Conservation (phyloP, 2,113 vertebrate species). For the Myotis lucifugus region DNA sequence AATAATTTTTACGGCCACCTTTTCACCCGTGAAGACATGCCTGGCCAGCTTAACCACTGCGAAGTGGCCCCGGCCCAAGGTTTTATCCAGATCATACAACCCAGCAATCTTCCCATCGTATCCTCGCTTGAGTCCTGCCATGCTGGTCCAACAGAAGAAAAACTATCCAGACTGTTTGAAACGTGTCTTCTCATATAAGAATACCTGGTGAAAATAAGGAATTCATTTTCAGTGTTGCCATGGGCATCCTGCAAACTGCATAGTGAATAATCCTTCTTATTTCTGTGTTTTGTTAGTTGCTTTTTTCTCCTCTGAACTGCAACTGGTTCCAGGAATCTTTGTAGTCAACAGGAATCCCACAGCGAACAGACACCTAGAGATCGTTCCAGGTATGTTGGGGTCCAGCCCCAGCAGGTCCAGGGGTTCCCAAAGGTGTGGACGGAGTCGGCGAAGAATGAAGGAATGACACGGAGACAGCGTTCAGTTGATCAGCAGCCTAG, state of each 20-base stretch:
- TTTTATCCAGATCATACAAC: conserved; percentile 98
- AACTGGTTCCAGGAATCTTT: too few relatives aligned
- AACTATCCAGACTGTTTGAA: conserved; percentile 69
- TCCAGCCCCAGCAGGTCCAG: neutral
- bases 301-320: conserved; percentile 45
- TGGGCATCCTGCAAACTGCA: conserved; percentile 52
- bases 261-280: neutral
- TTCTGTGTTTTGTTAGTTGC: neutral
- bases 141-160: conserved; percentile 84
- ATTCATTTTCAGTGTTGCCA: conserved; percentile 87
- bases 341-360: too few relatives aligned
- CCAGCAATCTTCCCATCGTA: conserved; percentile 99
- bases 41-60: conserved; percentile 98
- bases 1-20: conserved; percentile 98
- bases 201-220: conserved; percentile 80
- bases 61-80: conserved; percentile 96
- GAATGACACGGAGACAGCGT: too few relatives aligned
- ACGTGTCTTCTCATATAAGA: conserved; percentile 86
- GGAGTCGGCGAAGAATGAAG: too few relatives aligned
- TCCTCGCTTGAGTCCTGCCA: conserved; percentile 98
- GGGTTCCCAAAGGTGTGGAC: neutral
- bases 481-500: too few relatives aligned
- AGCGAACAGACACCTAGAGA: too few relatives aligned
- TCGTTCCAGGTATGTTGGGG: too few relatives aligned
- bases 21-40: conserved; percentile 98